Base-by-base conservation (phyloP, 2,113 vertebrate genomes). In the Mesembrinibis cayennensis region DNA sequence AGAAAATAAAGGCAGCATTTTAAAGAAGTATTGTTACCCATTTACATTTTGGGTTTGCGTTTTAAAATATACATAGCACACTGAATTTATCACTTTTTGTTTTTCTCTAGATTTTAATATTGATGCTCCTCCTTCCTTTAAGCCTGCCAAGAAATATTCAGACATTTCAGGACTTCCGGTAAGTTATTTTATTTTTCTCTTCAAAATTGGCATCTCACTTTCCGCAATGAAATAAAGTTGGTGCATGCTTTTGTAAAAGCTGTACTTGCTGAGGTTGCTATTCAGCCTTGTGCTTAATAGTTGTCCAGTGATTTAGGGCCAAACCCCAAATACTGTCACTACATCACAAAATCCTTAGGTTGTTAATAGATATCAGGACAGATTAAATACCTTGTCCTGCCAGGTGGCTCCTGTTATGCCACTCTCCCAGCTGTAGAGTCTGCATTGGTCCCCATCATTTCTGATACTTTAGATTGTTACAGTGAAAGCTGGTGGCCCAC, bases 161-260 rank as follows among this genome's bases (percentile, higher is more conserved):
- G 99, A 99, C 95, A 99, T 99, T 93, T 99, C 99, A 90, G 99
- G 99, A 87, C 99, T 99, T 81, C 98, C 98, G 4, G 99, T 99
- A 96, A 99, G 98, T 98, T 98, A 95, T 82, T 67, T 76, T 67
- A 38, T 71, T 83, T 91, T 87, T 20, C 14, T 47, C 29, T 67
- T 86, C 22, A 85, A 77, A 96, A 80, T 1, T 67, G 20, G 10
- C 16, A 77, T 74, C 45, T 74, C 8, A 53, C 14, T 53, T 92
- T 58, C 29, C 49, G 67, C n/a, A 65, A 3, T 38, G 38, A 91
- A 80, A 61, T 65, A 65, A 92, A 67, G 10, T 38, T 78, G 44
- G 13, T 82, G 45, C 20, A 8, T 82, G 72, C 20, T 82, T 93
- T 72, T 89, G 13, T 63, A 56, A 78, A 82, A 84, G 23, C 50